Conservation (phyloP, 1,140 invertebrate genomes). For the Periplaneta americana region DNA sequence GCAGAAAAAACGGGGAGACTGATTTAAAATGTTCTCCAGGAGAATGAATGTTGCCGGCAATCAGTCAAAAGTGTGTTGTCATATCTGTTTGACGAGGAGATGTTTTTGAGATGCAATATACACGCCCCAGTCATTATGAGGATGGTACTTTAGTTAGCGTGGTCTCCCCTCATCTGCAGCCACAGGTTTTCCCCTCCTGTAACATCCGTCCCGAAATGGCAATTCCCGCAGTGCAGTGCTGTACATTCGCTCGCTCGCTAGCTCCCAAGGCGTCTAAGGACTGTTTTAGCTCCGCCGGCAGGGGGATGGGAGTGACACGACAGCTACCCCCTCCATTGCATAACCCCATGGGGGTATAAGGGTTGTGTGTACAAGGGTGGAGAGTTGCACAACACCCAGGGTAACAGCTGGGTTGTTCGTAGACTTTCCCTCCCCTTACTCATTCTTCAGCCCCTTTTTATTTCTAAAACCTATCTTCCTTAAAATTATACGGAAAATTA, state of each 20-base stretch:
- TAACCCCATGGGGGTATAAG: not conserved
- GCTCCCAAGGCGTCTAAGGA: not conserved
- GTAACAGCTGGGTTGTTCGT: not conserved
- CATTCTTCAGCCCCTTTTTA: not conserved
- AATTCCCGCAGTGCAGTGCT: not conserved
- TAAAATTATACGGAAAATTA: no score
- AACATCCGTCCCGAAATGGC: not conserved
- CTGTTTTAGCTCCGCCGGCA: not conserved
- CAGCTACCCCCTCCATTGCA: not conserved
- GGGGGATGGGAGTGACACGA: not conserved
- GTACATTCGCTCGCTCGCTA: not conserved
- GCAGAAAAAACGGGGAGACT: no score
- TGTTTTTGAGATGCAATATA: not conserved
- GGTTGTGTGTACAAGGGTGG: not conserved
- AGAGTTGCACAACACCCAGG: not conserved
- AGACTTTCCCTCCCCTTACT: not conserved
- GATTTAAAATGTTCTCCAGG: no score
- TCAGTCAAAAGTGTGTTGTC: no score
- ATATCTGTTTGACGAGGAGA: not conserved
- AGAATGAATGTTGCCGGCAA: no score
- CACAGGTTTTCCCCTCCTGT: not conserved
- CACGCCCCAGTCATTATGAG: not conserved
- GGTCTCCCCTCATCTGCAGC: not conserved
- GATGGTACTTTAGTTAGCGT: no score
- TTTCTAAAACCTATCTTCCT: not conserved